phyloP scores from a whole-genome alignment of 2,113 vertebrate species.

The Erythrolamprus reginae region DNA sequence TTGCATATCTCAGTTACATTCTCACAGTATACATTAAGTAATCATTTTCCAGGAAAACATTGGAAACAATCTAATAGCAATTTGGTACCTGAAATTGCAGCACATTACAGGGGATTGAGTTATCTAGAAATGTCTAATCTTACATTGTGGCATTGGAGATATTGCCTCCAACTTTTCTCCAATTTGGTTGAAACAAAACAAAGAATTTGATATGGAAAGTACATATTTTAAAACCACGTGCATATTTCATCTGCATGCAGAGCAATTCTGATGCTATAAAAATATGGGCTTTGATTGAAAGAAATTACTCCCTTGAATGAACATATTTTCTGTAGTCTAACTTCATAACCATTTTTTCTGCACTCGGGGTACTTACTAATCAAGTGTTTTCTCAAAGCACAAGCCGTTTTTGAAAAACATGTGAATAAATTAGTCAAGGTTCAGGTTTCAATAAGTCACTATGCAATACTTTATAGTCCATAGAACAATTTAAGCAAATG shows the following conservation, averaged over 20 bases:
- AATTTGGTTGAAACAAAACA: accelerated
- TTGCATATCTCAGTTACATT: background rate
- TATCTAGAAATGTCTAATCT: background rate
- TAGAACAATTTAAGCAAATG: constrained; percentile 9
- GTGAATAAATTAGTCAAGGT: background rate
- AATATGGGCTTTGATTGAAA: background rate
- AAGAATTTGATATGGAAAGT: background rate
- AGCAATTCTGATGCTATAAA: background rate
- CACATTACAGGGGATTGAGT: background rate
- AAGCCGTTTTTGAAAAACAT: constrained; percentile 19
- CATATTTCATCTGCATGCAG: background rate
- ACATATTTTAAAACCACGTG: background rate
- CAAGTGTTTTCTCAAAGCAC: constrained; percentile 12
- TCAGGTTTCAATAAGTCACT: constrained; percentile 20
- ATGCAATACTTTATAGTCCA: constrained; percentile 1
- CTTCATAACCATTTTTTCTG: background rate
- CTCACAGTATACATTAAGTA: background rate
- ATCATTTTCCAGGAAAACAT: background rate
- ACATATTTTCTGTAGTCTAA: background rate
- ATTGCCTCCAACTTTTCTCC: accelerated
- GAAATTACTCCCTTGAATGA: background rate
- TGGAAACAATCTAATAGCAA: background rate
- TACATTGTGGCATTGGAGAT: no score
- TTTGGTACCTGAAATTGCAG: background rate
- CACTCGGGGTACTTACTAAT: background rate